phyloP scores from a whole-genome alignment of 1,140 invertebrate species.

The Panonychus citri region DNA sequence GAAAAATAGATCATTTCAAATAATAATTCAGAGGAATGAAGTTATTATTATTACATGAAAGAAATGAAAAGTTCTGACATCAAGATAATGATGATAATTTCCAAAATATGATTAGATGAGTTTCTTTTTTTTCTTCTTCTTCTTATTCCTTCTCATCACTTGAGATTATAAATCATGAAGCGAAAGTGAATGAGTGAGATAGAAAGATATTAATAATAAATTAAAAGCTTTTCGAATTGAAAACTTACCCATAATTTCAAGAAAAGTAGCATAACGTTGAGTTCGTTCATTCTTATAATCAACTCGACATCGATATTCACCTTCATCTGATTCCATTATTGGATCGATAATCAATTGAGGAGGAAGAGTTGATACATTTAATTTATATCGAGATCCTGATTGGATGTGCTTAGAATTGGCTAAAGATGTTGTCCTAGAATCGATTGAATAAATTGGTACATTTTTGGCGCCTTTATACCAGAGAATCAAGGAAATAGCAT shows the following conservation, averaged over 20 bases:
- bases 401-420: slow-evolving; percentile 10
- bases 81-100: too few relatives aligned
- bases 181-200: too few relatives aligned
- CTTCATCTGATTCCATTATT: slow-evolving; percentile 51
- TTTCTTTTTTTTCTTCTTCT: too few relatives aligned
- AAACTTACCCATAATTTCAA: neutral
- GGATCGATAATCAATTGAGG: slow-evolving; percentile 49
- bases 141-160: too few relatives aligned
- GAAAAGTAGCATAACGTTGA: slow-evolving; percentile 1
- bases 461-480: slow-evolving; percentile 45
- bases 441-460: slow-evolving; percentile 16
- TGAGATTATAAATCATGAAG: too few relatives aligned
- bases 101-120: too few relatives aligned
- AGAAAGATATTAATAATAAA: too few relatives aligned
- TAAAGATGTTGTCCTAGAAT: slow-evolving; percentile 7
- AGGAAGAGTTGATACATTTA: slow-evolving; percentile 20
- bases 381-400: slow-evolving; percentile 7
- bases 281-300: slow-evolving; percentile 37
- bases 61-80: too few relatives aligned
- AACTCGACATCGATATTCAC: slow-evolving; percentile 64
- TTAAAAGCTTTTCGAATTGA: too few relatives aligned
- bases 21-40: too few relatives aligned
- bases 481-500: slow-evolving; percentile 51
- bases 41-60: too few relatives aligned
- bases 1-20: too few relatives aligned